Base-by-base conservation (phyloP, 2,888 invertebrate species). In the Pharmacophagus antenor region DNA sequence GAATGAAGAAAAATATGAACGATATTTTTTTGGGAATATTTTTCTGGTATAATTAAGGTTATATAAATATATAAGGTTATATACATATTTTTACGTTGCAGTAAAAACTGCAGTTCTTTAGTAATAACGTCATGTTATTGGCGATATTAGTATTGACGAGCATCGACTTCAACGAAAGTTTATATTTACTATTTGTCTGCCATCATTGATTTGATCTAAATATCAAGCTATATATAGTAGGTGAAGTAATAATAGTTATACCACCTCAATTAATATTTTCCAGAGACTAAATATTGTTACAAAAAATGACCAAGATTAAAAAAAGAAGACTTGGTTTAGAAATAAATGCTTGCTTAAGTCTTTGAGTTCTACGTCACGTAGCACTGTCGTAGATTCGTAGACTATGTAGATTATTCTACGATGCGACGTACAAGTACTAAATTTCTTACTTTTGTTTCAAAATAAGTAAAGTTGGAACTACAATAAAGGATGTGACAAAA, bases 331-430 rank as follows among this genome's bases (percentile, higher is more conserved):
- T 2, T 31, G 27, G 2, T 12, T 31, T 31, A 31, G 12, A 2
- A 31, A 31, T 31, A 2, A 10, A 12, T 8, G 31, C 31, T 12
- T 7, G 7, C 2, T 7, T 31, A 31, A 1, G 31, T 31, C 15
- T 31, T 0, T 15, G 1, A 31, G 31, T 31, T 31, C 31, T 31
- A 31, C 31, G 3, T 31, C 15, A 31, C 31, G 74, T 78, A 76
- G 77, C 68, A 62, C 60, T 37, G 42, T 47, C 72, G 75, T 77
- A 79, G 74, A 67, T 51, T 25, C 65, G 69, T 70, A 72, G 72
- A 66, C 20, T 7, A 10, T n/a, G 41, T 58, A 58, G 20, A 54
- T 25, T 1, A 12, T 15, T 46, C 47, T 27, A 47, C 37, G 8
- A 3, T 31, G 10, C 12, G 10, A 31, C 31, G 15, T 12, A 31